These are phyloP conservation scores for Proterorhinus semilunaris DNA, from an alignment of 2,113 vertebrate species.

Conservation along the genomic window DNA sequence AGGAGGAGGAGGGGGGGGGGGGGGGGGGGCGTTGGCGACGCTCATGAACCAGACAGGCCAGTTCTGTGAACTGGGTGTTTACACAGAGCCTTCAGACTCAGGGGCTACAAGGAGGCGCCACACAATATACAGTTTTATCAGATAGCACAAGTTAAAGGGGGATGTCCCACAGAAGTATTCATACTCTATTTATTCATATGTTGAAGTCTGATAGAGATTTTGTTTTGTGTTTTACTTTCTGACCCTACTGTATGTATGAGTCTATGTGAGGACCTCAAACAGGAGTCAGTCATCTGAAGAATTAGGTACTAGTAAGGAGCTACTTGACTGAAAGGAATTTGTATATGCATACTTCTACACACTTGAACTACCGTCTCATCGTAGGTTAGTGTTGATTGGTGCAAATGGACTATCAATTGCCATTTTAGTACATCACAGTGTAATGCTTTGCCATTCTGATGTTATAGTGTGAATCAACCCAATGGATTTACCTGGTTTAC, in stretches of 20 bases:
- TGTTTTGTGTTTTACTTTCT: too few relatives aligned
- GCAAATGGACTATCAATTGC: background rate
- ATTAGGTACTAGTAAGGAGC: background rate
- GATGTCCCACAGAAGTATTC: background rate
- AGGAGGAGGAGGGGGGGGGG: constrained; percentile 12
- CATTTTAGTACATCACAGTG: too few relatives aligned
- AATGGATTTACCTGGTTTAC: too few relatives aligned
- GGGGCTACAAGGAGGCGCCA: constrained; percentile 31
- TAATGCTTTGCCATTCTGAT: too few relatives aligned
- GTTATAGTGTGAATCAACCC: too few relatives aligned
- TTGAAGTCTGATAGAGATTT: too few relatives aligned
- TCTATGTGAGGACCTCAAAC: background rate
- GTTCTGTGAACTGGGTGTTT: constrained; percentile 38
- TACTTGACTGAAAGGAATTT: background rate
- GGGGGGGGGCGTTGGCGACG: constrained; percentile 32
- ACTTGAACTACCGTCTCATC: background rate
- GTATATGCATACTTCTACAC: background rate
- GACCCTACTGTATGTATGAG: background rate
- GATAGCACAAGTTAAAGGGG: constrained; percentile 11
- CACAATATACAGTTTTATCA: constrained; percentile 41
- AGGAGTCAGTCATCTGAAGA: background rate
- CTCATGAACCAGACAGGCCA: constrained; percentile 52
- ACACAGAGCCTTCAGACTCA: constrained; percentile 42
- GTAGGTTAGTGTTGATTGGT: background rate
- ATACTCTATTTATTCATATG: too few relatives aligned